phyloP scores from a whole-genome alignment of 2,888 invertebrate genomes.

The Apeira syringaria region DNA sequence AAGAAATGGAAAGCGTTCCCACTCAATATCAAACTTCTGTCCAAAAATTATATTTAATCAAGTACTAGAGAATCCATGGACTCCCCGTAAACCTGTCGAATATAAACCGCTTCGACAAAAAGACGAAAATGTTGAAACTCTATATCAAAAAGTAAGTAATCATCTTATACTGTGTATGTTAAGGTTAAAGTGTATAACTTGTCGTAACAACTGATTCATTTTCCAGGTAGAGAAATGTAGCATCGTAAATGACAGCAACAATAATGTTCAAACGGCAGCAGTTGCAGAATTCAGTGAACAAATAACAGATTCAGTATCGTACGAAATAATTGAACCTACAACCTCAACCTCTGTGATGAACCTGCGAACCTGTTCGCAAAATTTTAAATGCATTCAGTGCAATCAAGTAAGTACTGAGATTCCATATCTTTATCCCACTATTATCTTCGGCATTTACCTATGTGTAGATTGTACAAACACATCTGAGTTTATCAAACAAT shows the following conservation, averaged over 20 bases:
- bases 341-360: neutral
- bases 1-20: slow-evolving; percentile 6
- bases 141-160: slow-evolving; percentile 34
- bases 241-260: slow-evolving; percentile 49
- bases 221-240: slow-evolving; percentile 38
- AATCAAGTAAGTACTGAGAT: slow-evolving; percentile 46
- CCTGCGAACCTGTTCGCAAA: slow-evolving; percentile 26
- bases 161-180: slow-evolving; percentile 1
- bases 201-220: slow-evolving; percentile 7
- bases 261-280: slow-evolving; percentile 41
- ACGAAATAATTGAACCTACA: slow-evolving; percentile 15
- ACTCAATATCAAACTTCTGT: slow-evolving; percentile 7
- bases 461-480: too few relatives aligned
- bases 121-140: slow-evolving; percentile 20
- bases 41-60: slow-evolving; percentile 67
- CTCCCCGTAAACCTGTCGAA: slow-evolving; percentile 62
- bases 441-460: too few relatives aligned
- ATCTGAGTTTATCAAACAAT: too few relatives aligned
- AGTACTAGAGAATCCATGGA: slow-evolving; percentile 84
- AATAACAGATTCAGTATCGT: slow-evolving; percentile 11
- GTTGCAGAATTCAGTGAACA: slow-evolving; percentile 4
- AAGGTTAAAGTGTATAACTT: too few relatives aligned
- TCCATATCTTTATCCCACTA: too few relatives aligned
- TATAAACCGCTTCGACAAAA: slow-evolving; percentile 62
- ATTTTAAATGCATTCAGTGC: slow-evolving; percentile 52